Conservation (phyloP, 1,140 invertebrate species). For the Coptotermes formosanus region DNA sequence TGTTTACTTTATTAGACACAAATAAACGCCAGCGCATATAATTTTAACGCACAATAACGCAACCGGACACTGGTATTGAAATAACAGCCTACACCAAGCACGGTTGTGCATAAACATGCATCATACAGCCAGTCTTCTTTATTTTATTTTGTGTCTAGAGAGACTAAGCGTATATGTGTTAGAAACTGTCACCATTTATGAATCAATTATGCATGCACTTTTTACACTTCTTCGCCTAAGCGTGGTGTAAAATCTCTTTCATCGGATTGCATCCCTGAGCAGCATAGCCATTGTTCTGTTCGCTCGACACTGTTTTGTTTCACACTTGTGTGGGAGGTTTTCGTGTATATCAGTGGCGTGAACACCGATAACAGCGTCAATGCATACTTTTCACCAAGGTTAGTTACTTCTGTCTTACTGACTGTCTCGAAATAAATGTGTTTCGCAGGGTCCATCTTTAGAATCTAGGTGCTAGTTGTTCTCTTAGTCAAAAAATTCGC, state of each 20-base stretch:
- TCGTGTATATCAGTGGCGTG: not conserved
- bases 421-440: too few species aligned
- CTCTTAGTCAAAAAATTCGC: too few species aligned
- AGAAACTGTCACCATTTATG: not conserved
- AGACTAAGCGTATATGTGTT: not conserved
- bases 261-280: not conserved
- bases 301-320: not conserved
- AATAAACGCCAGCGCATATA: too few species aligned
- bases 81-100: too few species aligned
- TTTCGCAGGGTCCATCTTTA: too few species aligned
- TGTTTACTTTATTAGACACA: too few species aligned
- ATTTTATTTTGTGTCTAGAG: conserved; percentile 12
- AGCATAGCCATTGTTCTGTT: not conserved
- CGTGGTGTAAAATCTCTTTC: not conserved
- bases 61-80: too few species aligned
- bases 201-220: conserved; percentile 6
- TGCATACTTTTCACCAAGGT: too few species aligned
- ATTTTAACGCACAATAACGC: too few species aligned
- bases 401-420: too few species aligned
- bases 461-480: too few species aligned
- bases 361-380: not conserved
- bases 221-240: not conserved
- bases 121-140: not conserved
- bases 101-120: too few species aligned
- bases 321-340: not conserved